phyloP scores from a whole-genome alignment of 2,888 invertebrate species.

The Ormyrus labotus region DNA sequence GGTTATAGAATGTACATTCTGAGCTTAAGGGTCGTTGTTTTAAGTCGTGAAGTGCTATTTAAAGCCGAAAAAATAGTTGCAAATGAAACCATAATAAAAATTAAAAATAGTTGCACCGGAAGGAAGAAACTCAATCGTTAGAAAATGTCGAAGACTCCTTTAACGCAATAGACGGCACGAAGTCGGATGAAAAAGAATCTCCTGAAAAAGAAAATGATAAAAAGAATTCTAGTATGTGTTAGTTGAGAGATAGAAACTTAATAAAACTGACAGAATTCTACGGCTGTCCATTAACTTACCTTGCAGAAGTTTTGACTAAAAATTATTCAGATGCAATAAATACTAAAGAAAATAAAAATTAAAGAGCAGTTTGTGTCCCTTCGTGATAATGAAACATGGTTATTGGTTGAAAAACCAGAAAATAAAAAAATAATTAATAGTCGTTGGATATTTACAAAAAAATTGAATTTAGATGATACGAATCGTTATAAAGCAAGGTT shows the following conservation, averaged over 20 bases:
- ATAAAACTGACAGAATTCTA: slow-evolving; percentile 29
- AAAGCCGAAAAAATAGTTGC: background rate
- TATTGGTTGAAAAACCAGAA: background rate
- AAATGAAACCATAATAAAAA: background rate
- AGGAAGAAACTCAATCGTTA: background rate
- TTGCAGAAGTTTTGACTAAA: background rate
- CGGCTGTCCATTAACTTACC: slow-evolving; percentile 12
- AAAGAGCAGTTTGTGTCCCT: slow-evolving; percentile 25
- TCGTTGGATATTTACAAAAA: slow-evolving; percentile 24
- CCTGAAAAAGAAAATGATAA: no score
- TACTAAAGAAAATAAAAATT: background rate
- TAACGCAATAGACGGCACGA: no score
- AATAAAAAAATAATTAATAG: slow-evolving; percentile 3
- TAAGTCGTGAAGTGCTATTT: background rate
- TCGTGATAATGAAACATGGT: slow-evolving; percentile 6
- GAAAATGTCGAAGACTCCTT: background rate
- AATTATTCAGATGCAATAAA: slow-evolving; percentile 18
- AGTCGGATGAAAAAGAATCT: no score
- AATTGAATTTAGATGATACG: slow-evolving; percentile 6
- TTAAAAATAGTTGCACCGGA: background rate
- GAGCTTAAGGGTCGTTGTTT: background rate
- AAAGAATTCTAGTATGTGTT: background rate
- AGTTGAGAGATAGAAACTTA: background rate
- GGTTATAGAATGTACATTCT: background rate
- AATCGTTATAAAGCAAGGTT: slow-evolving; percentile 52